phyloP scores from a whole-genome alignment of 2,888 invertebrate species.

The Cephalotes varians region DNA sequence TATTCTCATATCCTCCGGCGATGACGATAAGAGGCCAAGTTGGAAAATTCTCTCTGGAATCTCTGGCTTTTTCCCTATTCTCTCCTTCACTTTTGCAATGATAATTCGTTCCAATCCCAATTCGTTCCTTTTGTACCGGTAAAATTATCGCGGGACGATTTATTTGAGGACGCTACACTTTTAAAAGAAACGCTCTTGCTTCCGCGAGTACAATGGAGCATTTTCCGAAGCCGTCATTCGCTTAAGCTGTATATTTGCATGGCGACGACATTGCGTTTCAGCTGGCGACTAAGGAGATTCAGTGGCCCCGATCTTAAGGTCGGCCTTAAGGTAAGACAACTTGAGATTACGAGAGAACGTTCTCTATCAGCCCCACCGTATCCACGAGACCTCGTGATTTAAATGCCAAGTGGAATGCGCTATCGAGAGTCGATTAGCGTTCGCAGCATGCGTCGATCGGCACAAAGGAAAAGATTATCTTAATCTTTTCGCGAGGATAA shows the following conservation, averaged over 20 bases:
- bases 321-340: slow-evolving; percentile 52
- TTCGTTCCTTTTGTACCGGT: neutral
- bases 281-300: slow-evolving; percentile 69
- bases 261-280: slow-evolving; percentile 60
- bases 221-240: slow-evolving; percentile 47
- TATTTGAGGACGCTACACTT: neutral
- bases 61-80: neutral
- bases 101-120: neutral
- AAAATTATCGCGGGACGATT: slow-evolving; percentile 10
- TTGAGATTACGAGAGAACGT: slow-evolving; percentile 58
- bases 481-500: neutral
- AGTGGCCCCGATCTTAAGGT: slow-evolving; percentile 74
- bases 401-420: neutral
- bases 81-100: neutral
- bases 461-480: neutral
- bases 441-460: too few species aligned
- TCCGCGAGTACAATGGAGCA: neutral
- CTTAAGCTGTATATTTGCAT: slow-evolving; percentile 67
- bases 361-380: neutral
- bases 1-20: neutral
- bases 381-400: neutral
- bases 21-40: neutral
- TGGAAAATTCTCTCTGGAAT: neutral
- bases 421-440: neutral
- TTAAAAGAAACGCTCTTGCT: slow-evolving; percentile 26